Evolutionary conservation across 2,797 vertebrate genomes (phyloP).

Genomic region (Tamandua tetradactyla): DNA sequence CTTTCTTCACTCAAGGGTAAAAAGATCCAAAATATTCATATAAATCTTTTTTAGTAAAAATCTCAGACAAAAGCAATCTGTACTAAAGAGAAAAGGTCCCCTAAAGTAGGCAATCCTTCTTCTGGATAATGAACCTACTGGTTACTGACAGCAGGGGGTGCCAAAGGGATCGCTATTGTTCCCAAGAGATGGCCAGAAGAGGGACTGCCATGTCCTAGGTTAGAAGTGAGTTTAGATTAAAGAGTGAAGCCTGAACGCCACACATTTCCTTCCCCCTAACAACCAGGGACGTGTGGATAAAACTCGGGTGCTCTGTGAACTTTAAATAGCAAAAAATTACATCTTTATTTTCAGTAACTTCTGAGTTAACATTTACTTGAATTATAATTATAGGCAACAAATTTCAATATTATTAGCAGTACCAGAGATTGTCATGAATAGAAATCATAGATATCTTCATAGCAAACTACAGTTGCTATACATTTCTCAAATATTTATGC

Average conservation of each 20-base stretch:
- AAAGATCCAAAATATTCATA: neutral
- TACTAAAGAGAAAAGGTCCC: constrained; percentile 52
- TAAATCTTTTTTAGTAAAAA: constrained; percentile 18
- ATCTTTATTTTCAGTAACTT: constrained; percentile 12
- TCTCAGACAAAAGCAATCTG: constrained; percentile 60
- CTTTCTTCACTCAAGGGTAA: constrained; percentile 32
- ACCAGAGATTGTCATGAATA: neutral
- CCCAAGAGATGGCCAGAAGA: constrained; percentile 55
- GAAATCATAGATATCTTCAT: neutral
- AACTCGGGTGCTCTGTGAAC: neutral
- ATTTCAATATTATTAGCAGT: neutral
- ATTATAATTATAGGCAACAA: constrained; percentile 8
- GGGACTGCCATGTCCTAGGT: neutral
- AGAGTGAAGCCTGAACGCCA: neutral
- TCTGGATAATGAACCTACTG: constrained; percentile 54
- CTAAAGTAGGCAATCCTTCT: neutral
- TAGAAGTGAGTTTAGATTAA: neutral
- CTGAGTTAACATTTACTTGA: constrained; percentile 25
- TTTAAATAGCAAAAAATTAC: neutral
- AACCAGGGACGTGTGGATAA: neutral
- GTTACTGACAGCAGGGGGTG: constrained; percentile 76
- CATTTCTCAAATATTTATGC: neutral
- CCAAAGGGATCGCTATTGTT: constrained; percentile 70
- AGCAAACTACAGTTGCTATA: neutral
- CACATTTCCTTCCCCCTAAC: neutral